These are phyloP conservation scores for Siniperca undulata DNA, from an alignment of 2,797 vertebrate species.

Conservation along the genomic window DNA sequence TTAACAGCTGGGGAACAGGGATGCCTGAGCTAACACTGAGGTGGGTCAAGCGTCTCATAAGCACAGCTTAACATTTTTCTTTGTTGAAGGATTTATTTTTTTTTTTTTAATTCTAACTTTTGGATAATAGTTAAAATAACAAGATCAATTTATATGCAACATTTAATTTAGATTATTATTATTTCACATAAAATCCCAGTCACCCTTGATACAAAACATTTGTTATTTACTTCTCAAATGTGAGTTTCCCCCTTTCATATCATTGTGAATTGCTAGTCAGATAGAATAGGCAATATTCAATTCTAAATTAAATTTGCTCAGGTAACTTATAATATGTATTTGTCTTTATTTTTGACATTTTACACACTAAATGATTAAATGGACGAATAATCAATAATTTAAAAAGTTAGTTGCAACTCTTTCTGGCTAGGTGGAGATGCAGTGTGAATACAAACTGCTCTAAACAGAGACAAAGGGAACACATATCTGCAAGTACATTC, in stretches of 20 bases:
- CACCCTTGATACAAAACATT: slow-evolving; percentile 4
- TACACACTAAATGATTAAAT: neutral
- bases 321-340: neutral
- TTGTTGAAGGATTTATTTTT: neutral
- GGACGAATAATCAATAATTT: neutral
- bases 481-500: slow-evolving; percentile 35
- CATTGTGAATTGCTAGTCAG: neutral
- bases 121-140: neutral
- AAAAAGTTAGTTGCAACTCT: neutral
- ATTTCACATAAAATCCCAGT: neutral
- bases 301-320: neutral
- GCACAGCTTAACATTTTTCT: neutral
- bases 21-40: neutral
- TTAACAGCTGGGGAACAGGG: slow-evolving; percentile 24
- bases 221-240: neutral
- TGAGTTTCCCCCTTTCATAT: neutral
- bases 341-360: neutral
- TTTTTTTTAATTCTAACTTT: neutral
- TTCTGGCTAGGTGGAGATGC: slow-evolving; percentile 2
- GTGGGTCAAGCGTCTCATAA: neutral
- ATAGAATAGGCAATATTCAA: too few relatives aligned
- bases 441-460: slow-evolving; percentile 27
- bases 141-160: neutral
- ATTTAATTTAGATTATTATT: neutral
- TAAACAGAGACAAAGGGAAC: slow-evolving; percentile 10